Conservation (phyloP, 1,140 invertebrate genomes). For the Drosophila bipectinata region DNA sequence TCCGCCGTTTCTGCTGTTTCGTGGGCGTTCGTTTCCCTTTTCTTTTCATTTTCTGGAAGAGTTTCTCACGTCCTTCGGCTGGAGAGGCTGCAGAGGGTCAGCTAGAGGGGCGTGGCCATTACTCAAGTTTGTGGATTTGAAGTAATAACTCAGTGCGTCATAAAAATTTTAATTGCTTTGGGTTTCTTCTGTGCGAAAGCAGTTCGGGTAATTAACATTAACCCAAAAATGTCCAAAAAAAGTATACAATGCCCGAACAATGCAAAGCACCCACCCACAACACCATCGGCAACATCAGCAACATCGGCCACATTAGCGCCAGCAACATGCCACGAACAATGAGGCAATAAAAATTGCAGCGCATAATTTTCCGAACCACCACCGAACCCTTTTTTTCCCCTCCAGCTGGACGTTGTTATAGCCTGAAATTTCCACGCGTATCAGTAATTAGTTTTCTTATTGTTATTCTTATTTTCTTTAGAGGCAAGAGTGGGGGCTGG, state of each 20-base stretch:
- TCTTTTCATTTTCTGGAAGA: conserved; percentile 40
- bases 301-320: conserved; percentile 16
- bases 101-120: conserved; percentile 56
- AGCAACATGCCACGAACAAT: conserved; percentile 69
- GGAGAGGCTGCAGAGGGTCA: conserved; percentile 1
- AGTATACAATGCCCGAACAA: conserved; percentile 57
- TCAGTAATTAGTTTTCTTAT: conserved; percentile 79
- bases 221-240: conserved; percentile 72
- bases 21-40: conserved; percentile 74
- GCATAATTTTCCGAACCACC: conserved; percentile 65
- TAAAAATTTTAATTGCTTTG: conserved; percentile 83
- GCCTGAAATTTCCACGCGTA: conserved; percentile 75
- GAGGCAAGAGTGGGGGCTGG: background rate
- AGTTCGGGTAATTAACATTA: conserved; percentile 82
- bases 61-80: conserved; percentile 72
- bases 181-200: conserved; percentile 73
- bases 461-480: conserved; percentile 44
- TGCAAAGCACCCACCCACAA: conserved; percentile 65
- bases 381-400: conserved; percentile 59
- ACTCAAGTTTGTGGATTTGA: conserved; percentile 81
- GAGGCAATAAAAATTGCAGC: conserved; percentile 82
- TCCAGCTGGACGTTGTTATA: conserved; percentile 10
- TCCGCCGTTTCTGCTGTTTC: conserved; percentile 21
- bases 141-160: conserved; percentile 82
- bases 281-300: conserved; percentile 40